Conservation (phyloP, 1,140 invertebrate genomes). For the Agrilus planipennis region DNA sequence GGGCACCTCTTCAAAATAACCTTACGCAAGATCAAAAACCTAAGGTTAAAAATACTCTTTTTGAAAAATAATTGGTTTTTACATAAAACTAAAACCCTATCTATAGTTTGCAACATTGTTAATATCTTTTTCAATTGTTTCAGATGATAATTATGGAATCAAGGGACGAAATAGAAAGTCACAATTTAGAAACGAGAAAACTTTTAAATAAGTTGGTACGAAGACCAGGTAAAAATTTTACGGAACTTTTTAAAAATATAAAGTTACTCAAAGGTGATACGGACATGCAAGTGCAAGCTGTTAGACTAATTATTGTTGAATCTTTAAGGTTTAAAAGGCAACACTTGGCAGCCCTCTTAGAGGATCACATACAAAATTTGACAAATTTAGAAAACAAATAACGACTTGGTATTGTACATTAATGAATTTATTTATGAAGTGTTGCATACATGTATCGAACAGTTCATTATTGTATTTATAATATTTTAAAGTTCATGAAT, state of each 20-base stretch:
- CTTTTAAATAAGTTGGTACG: slow-evolving; percentile 44
- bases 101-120: no score
- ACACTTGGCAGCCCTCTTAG: slow-evolving; percentile 43
- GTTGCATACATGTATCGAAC: no score
- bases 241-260: slow-evolving; percentile 55
- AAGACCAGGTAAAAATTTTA: slow-evolving; percentile 48
- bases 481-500: no score
- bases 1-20: no score
- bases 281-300: slow-evolving; percentile 54
- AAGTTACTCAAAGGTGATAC: slow-evolving; percentile 57
- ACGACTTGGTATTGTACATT: no score
- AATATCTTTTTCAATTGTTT: no score
- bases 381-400: slow-evolving; percentile 14
- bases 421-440: no score
- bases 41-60: no score
- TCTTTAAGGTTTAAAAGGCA: slow-evolving; percentile 69
- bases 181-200: slow-evolving; percentile 36
- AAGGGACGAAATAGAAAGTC: slow-evolving; percentile 33
- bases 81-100: no score
- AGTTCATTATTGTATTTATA: no score
- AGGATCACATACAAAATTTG: slow-evolving; percentile 26
- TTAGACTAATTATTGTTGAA: slow-evolving; percentile 65
- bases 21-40: no score
- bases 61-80: no score
- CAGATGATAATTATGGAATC: slow-evolving; percentile 31